Base-by-base conservation (phyloP, 1,140 invertebrate species). In the Carcinoscorpius rotundicauda region DNA sequence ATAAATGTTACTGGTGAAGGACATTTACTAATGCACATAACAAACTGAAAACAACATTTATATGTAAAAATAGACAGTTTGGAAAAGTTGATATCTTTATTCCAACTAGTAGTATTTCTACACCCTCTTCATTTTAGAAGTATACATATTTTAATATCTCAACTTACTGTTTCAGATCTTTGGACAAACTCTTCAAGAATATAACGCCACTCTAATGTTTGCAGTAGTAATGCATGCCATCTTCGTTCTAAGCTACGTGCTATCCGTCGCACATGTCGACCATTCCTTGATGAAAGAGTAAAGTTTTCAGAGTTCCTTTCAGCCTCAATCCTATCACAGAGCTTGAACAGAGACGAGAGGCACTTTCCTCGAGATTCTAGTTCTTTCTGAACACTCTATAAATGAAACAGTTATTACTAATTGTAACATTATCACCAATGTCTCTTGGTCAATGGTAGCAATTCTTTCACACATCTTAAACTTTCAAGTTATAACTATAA, bases 151-250 rank as follows among this genome's bases (percentile, higher is more conserved):
- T 9, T 48, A 6, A 49, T 6, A 60, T 49, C 10, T 5, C 9
- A 56, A 49, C 56, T 65, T 53, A 76, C 75, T 70, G 70, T 70
- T 66, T 68, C 58, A 73, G 68, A 58, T 6, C 51, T 66, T 51
- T 62, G 61, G 6, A 73, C 76, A 51, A 85, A 79, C 65, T 82
- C 81, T 75, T 90, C 88, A 68, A 91, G 80, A 73, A 86, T 82
- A 77, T 87, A 90, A 78, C 91, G 88, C 85, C 91, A 90, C 82
- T 95, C 91, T 72, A 93, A 82, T 29, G 88, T 87, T 68, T 87
- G 82, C 71, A 95, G 78, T 80, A 90, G 93, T 64, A 93, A 81
- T 66, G 87, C 82, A 76, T 94, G 90, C 88, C 90, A 93, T 72
- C 89, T 85, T 59, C 86, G 80, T 77, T 93, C 87, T 58, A 93